These are phyloP conservation scores for Hiodon alosoides DNA, from an alignment of 2,113 vertebrate species.

Conservation along the genomic window DNA sequence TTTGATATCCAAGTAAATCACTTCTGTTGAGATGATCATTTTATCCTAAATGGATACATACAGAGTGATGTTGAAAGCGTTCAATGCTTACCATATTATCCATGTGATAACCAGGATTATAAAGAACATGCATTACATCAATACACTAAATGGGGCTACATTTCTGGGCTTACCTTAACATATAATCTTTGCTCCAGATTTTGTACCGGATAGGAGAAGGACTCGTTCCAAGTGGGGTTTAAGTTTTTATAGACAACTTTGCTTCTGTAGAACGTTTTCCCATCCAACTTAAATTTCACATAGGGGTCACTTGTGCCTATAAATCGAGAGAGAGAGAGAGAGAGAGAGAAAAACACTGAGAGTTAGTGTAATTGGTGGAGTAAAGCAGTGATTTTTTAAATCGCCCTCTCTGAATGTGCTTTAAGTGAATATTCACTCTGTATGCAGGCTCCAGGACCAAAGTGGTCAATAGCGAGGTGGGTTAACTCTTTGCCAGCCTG, in stretches of 20 bases:
- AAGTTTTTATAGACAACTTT: conserved; percentile 91
- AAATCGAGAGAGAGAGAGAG: conserved; percentile 27
- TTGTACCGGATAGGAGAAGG: conserved; percentile 80
- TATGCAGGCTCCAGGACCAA: too few species aligned
- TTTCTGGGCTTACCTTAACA: conserved; percentile 73
- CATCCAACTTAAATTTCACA: conserved; percentile 90
- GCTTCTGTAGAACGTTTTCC: conserved; percentile 94
- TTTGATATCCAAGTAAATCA: too few species aligned
- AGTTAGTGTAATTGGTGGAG: neutral
- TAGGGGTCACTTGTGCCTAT: conserved; percentile 96
- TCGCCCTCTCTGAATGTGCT: too few species aligned
- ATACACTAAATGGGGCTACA: neutral
- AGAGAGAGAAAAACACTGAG: neutral
- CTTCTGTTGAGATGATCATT: too few species aligned
- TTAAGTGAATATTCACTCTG: too few species aligned
- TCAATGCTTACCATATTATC: too few species aligned
- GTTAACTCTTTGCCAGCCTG: neutral
- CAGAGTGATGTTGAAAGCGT: too few species aligned
- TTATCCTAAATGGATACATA: too few species aligned
- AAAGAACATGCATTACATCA: neutral
- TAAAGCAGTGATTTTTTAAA: too few species aligned
- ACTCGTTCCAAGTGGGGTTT: conserved; percentile 90
- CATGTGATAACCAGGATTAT: too few species aligned
- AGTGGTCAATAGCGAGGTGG: neutral
- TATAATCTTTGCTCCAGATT: conserved; percentile 78